A percentile compares a stretch with the other conserved stretches of the same genome.
Conservation (phyloP, 2,888 invertebrate species). For the Monoplex corrugatus region DNA sequence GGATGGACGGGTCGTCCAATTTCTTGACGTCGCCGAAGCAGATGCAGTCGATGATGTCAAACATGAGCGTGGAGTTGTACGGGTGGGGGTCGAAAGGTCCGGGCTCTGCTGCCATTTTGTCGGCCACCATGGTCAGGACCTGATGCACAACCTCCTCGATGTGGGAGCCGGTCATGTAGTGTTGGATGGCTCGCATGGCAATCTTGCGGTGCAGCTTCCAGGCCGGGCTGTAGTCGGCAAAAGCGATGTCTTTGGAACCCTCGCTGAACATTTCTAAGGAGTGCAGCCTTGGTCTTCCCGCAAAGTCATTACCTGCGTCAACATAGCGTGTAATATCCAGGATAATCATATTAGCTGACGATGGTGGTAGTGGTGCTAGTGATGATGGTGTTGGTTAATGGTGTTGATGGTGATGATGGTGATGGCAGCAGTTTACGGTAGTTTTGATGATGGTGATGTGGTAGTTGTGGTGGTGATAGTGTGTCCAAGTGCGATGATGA, state of each 20-base stretch:
- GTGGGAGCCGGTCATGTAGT: conserved; percentile 29
- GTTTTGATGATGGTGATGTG: too few species aligned
- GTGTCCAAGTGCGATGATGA: too few species aligned
- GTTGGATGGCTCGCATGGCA: conserved; percentile 23
- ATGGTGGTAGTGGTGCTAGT: too few species aligned
- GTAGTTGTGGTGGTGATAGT: too few species aligned
- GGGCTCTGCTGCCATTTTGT: conserved; percentile 17
- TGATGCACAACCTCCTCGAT: conserved; percentile 29
- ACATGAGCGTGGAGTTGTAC: conserved; percentile 17
- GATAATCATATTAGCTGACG: too few species aligned
- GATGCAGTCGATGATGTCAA: conserved; percentile 38
- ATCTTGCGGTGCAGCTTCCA: conserved; percentile 41
- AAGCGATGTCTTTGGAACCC: background rate
- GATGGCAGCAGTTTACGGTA: too few species aligned
- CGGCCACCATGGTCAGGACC: conserved; percentile 11
- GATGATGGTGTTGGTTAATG: too few species aligned
- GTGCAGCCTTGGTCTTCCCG: conserved; percentile 7
- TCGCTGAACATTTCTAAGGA: conserved; percentile 10
- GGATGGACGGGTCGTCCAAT: conserved; percentile 35
- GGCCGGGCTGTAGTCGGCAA: background rate
- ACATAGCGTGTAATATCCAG: background rate
- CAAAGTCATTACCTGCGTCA: conserved; percentile 1
- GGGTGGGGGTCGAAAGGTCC: conserved; percentile 43
- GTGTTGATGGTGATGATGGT: too few species aligned
- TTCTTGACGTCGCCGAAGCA: conserved; percentile 45